Evolutionary conservation across 2,113 vertebrate species (phyloP), one percentile per base, ranked within the genome.

Genomic region (Platycercus adscitus): DNA sequence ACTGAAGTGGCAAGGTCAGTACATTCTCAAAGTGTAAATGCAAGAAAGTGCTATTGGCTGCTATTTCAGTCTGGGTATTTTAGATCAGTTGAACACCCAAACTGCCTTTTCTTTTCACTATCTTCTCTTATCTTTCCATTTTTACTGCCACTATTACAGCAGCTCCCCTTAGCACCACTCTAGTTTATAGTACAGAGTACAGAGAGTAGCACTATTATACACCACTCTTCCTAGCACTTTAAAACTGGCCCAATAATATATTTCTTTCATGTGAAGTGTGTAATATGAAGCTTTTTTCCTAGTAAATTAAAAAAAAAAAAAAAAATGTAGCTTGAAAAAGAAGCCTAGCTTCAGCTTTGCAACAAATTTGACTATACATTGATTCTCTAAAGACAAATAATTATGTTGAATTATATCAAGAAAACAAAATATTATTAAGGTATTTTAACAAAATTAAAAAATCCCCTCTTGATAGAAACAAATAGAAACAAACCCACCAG

Each of bases 71-170:
- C 44, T 71, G 14, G 8, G 44, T 58, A 60, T 81, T 91, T 91
- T 46, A 91, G 92, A 83, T 79, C 81, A 85, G 25, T 9, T 4
- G 3, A 91, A 85, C 35, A 52, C 7, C 4, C 21, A 65, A 80
- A 73, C 10, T 73, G 37, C 17, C 28, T 80, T 95, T 82, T 71
- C 24, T 71, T 89, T 64, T 73, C 37, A 41, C 18, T 80, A 7
- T 13, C 14, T 76, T 81, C n/a, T 86, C 17, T 77, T 88, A 80
- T 88, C 58, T 72, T 91, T 53, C 64, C 12, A n/a, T 77, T 91
- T 94, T 94, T 83, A 86, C 53, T 83, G 23, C 49, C 0, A 2
- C 53, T 92, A 10, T 90, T 90, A 43, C 16, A 53, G 60, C 44
- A 90, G 21, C 18, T 90, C 16, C 75, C 75, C 37, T 81, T 88